Evolutionary conservation across 2,113 vertebrate genomes (phyloP).

Genomic region (Embiotoca jacksoni): DNA sequence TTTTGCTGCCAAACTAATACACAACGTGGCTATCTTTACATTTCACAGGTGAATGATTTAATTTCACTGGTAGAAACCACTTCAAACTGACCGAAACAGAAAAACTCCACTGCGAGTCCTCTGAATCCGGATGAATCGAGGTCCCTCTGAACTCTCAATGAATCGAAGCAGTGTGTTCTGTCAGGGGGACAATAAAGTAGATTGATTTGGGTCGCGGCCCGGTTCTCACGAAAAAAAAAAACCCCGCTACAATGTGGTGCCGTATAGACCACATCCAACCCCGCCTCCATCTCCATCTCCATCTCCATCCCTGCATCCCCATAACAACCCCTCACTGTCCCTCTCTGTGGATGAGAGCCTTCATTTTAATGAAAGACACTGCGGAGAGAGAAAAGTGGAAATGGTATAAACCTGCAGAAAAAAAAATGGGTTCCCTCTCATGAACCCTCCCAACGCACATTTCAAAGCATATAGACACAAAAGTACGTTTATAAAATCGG

Average conservation of each 20-base stretch:
- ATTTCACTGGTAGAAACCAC: no score
- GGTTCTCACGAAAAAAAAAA: no score
- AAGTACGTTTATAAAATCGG: accelerated
- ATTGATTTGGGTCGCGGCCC: conserved; percentile 18
- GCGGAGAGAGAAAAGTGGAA: background rate
- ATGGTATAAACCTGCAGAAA: no score
- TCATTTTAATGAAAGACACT: conserved; percentile 53
- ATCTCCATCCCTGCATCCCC: background rate
- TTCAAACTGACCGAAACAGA: no score
- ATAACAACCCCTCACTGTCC: no score
- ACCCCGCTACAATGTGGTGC: no score
- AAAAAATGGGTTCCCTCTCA: conserved; percentile 7
- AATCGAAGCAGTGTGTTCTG: conserved; percentile 6
- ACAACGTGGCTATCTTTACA: no score
- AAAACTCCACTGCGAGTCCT: background rate
- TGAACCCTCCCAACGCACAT: no score
- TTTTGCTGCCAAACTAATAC: no score
- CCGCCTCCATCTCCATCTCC: no score
- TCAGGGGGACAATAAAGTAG: conserved; percentile 10
- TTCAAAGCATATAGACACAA: background rate
- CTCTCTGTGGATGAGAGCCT: conserved; percentile 3
- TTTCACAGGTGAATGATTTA: no score
- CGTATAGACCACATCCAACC: no score
- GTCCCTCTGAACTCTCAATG: background rate
- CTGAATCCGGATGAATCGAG: background rate